These are phyloP conservation scores for Lasioglossum malachurum DNA, from an alignment of 2,888 invertebrate species.

Conservation along the genomic window DNA sequence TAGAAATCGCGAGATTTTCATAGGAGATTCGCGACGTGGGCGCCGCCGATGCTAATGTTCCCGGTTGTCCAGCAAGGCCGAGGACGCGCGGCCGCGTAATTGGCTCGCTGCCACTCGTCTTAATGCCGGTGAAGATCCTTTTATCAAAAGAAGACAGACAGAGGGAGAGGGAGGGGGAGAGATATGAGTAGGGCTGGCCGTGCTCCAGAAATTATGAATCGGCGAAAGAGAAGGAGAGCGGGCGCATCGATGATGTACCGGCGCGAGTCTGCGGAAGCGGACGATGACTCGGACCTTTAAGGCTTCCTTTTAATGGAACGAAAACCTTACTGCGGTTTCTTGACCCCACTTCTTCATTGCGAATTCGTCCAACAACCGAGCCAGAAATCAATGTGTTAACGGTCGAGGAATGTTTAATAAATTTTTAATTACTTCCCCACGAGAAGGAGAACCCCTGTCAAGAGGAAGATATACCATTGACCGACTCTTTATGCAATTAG, in stretches of 20 bases:
- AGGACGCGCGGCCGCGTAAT: constrained; percentile 48
- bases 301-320: constrained; percentile 52
- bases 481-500: background rate
- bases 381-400: too few species aligned
- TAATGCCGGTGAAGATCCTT: constrained; percentile 50
- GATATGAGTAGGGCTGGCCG: constrained; percentile 51
- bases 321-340: constrained; percentile 29
- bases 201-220: constrained; percentile 59
- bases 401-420: too few species aligned
- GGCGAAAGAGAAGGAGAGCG: constrained; percentile 28
- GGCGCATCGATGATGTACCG: constrained; percentile 52
- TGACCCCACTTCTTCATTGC: background rate
- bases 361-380: too few species aligned
- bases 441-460: background rate
- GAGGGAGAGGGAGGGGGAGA: constrained; percentile 3
- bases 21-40: constrained; percentile 17
- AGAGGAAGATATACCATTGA: background rate
- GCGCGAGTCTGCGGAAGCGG: constrained; percentile 19
- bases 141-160: constrained; percentile 41
- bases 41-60: constrained; percentile 39
- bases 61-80: constrained; percentile 44
- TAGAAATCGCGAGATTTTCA: background rate
- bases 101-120: constrained; percentile 49
- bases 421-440: background rate
- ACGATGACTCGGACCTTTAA: constrained; percentile 51